Base-by-base conservation (phyloP, 2,113 vertebrate genomes). In the Pangasianodon gigas region DNA sequence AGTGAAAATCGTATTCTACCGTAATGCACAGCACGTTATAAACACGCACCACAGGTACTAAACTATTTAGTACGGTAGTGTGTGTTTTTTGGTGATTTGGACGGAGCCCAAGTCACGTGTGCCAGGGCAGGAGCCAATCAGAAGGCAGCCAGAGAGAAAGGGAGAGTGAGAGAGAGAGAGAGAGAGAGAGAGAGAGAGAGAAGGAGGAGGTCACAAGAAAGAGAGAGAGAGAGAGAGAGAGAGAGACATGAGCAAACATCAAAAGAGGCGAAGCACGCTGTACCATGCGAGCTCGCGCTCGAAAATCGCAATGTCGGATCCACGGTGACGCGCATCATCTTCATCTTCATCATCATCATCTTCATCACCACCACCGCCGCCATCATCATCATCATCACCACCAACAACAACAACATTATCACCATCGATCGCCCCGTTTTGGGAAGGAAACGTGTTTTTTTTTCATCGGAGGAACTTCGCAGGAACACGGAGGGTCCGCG, bases 201-300 rank as follows among this genome's bases (percentile, higher is more conserved):
- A 37, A 19, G 91, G 81, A 74, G 82, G 91, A 60, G 92, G 56
- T 87, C 75, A 94, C 41, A 21, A 75, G 87, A 88, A 89, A 82
- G 90, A 87, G 90, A 85, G 95, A 95, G 95, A 92, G 94, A 92
- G 95, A 94, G 95, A 94, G 95, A 95, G 96, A 96, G 95, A 96
- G 94, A 96, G 96, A 96, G 96, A 96, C 92, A 96, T 96, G 96
- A 96, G 95, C 95, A 94, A 96, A 96, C 94, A 96, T 95, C 96
- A 94, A 96, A 96, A 97, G 97, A 96, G 97, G 96, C 96, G 96
- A 97, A 96, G 97, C 97, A 97, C 97, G 96, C 97, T 97, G 97
- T 97, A 98, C 97, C 97, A 98, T 98, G 98, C 97, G 97, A 98
- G 96, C 97, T 96, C 97, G 95, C 97, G 96, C 96, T 96, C 96